These are phyloP conservation scores for Daphoenositta chrysoptera DNA, from an alignment of 2,113 vertebrate species.

Conservation along the genomic window DNA sequence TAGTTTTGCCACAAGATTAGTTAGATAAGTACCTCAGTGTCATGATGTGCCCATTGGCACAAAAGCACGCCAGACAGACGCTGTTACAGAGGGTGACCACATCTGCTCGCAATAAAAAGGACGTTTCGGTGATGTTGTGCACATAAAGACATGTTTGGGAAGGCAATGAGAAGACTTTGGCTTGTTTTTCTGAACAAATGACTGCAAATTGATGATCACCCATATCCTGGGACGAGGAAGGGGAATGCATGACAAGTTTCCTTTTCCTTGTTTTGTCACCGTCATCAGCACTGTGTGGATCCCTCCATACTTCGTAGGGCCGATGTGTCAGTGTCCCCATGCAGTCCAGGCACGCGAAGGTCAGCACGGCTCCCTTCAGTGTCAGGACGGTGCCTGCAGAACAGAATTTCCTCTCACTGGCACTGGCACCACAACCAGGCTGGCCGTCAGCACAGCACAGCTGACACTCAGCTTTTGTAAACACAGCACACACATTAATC, in stretches of 20 bases:
- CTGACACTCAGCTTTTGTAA: not conserved
- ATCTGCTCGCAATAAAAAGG: constrained; percentile 90
- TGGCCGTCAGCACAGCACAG: not conserved
- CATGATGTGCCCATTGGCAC: constrained; percentile 97
- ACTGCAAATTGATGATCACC: constrained; percentile 91
- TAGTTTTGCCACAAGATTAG: constrained; percentile 30
- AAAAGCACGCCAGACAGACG: constrained; percentile 94
- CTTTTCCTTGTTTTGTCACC: constrained; percentile 83
- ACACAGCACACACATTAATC: not conserved
- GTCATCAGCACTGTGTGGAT: constrained; percentile 83
- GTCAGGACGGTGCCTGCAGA: constrained; percentile 85
- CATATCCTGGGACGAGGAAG: constrained; percentile 86
- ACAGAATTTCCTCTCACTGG: not conserved
- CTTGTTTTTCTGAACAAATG: constrained; percentile 96
- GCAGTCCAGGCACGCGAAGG: constrained; percentile 88
- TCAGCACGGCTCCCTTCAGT: constrained; percentile 90
- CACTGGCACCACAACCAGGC: not conserved
- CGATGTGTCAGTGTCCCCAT: constrained; percentile 81
- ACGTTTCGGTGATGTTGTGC: constrained; percentile 98
- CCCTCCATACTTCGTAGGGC: constrained; percentile 92
- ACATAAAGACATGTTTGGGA: constrained; percentile 94
- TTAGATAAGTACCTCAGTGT: constrained; percentile 87
- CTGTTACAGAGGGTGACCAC: constrained; percentile 89
- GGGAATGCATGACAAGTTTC: constrained; percentile 87
- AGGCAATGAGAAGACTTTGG: constrained; percentile 96